These are phyloP conservation scores for Tuberolachnus salignus DNA, from an alignment of 2,888 invertebrate genomes.

Conservation along the genomic window DNA sequence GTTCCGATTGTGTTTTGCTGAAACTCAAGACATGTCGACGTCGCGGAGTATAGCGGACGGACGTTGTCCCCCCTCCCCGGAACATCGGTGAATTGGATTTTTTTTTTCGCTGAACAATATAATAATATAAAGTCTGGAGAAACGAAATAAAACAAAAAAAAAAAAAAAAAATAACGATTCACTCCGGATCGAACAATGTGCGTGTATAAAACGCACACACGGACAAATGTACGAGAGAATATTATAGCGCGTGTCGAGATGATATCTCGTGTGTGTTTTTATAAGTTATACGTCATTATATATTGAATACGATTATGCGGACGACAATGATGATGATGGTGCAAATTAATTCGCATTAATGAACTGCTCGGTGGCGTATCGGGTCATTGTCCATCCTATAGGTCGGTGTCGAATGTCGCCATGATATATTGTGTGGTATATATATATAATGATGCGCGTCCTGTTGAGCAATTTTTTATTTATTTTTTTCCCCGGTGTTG, in stretches of 20 bases:
- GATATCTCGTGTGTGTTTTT: neutral
- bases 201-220: neutral
- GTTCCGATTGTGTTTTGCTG: neutral
- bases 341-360: constrained; percentile 51
- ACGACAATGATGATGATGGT: constrained; percentile 38
- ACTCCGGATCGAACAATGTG: neutral
- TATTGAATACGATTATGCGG: neutral
- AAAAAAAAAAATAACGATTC: too few species aligned
- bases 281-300: neutral
- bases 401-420: constrained; percentile 51
- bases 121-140: too few species aligned
- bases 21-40: constrained; percentile 26
- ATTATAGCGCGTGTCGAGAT: constrained; percentile 24
- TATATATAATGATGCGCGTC: neutral
- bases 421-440: neutral
- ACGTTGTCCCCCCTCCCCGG: too few species aligned
- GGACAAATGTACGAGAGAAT: neutral
- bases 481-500: neutral
- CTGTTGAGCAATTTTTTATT: constrained; percentile 50
- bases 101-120: neutral
- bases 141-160: neutral
- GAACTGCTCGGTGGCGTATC: constrained; percentile 20
- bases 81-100: neutral
- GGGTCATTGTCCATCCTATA: constrained; percentile 53
- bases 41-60: neutral